phyloP scores from a whole-genome alignment of 2,888 invertebrate genomes.

The Mesorhabditis spiculigera region DNA sequence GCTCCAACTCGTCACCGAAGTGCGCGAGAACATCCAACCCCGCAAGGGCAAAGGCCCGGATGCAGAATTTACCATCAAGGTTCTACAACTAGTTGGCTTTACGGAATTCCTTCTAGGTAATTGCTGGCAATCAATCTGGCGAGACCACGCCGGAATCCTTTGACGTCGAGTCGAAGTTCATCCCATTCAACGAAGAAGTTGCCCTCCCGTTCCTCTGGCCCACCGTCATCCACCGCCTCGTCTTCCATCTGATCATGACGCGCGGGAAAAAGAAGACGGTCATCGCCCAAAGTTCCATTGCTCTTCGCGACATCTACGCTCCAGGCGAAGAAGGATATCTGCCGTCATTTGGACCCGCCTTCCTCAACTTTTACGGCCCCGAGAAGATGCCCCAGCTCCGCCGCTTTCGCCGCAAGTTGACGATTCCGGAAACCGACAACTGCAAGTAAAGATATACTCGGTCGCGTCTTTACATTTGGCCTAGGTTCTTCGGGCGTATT shows the following conservation, averaged over 20 bases:
- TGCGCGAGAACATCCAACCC: slow-evolving; percentile 17
- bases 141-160: slow-evolving; percentile 25
- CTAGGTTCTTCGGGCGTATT: slow-evolving; percentile 39
- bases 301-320: slow-evolving; percentile 36
- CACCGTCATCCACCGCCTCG: slow-evolving; percentile 37
- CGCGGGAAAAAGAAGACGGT: slow-evolving; percentile 19
- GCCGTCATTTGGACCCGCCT: slow-evolving; percentile 47
- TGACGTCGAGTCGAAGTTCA: slow-evolving; percentile 13
- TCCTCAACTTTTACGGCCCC: slow-evolving; percentile 44
- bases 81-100: no score
- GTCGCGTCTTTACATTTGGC: background rate
- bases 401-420: slow-evolving; percentile 19
- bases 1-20: slow-evolving; percentile 25
- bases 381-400: slow-evolving; percentile 27
- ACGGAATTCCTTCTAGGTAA: slow-evolving; percentile 19
- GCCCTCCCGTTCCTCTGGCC: slow-evolving; percentile 49
- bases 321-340: slow-evolving; percentile 45
- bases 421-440: slow-evolving; percentile 23
- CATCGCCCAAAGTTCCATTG: slow-evolving; percentile 22
- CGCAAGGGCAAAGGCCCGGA: slow-evolving; percentile 16
- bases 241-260: slow-evolving; percentile 32
- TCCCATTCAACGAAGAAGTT: slow-evolving; percentile 39
- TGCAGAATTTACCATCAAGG: slow-evolving; percentile 16
- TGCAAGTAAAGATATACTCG: slow-evolving; percentile 15
- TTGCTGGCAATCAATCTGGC: slow-evolving; percentile 24